Evolutionary conservation across 2,113 vertebrate genomes (phyloP).

Genomic region (Cariama cristata): DNA sequence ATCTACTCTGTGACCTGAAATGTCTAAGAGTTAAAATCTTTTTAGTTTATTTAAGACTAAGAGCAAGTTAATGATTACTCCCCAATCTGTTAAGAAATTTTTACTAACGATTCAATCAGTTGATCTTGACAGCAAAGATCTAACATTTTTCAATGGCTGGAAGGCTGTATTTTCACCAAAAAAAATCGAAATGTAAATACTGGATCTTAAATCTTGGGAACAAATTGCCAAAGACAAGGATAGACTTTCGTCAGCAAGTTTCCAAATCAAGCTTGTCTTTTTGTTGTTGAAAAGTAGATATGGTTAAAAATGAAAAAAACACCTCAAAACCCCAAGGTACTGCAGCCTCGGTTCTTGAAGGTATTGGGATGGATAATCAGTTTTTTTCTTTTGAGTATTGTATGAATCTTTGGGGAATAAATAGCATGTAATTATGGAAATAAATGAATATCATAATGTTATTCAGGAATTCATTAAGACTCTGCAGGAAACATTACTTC

Average conservation of each 20-base stretch:
- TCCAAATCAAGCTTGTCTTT: neutral
- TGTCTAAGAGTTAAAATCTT: neutral
- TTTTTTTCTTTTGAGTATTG: neutral
- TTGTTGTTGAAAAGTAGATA: neutral
- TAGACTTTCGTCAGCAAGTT: neutral
- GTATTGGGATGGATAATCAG: neutral
- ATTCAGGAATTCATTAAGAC: neutral
- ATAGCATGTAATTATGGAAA: neutral
- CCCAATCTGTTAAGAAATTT: neutral
- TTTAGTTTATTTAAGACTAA: neutral
- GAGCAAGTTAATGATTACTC: neutral
- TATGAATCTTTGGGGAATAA: neutral
- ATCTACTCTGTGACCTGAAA: neutral
- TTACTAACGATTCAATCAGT: neutral
- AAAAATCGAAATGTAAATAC: neutral
- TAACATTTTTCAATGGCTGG: neutral
- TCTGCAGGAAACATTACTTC: neutral
- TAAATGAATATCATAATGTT: neutral
- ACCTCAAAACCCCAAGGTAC: neutral
- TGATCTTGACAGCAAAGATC: neutral
- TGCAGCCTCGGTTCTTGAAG: neutral
- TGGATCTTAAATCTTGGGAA: neutral
- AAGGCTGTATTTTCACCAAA: neutral
- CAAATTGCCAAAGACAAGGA: neutral
- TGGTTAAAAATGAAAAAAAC: neutral